Base-by-base conservation (phyloP, 2,888 invertebrate genomes). In the Agrochola litura region DNA sequence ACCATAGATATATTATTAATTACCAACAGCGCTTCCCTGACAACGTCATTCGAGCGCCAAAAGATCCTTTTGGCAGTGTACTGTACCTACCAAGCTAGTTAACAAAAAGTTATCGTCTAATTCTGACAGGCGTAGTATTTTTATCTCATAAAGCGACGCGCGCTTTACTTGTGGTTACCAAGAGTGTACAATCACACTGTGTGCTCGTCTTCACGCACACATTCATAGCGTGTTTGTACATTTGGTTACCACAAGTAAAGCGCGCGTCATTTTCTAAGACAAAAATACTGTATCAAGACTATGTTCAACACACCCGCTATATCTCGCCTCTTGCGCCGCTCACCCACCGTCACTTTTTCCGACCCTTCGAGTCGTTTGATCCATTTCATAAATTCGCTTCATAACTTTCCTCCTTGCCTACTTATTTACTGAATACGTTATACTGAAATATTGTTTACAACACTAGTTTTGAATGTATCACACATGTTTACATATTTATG, bases 311-410 rank as follows among this genome's bases (percentile, higher is more conserved):
- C 10, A 37, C 16, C 61, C 81, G 86, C 82, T 30, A n/a, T 12
- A 63, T 69, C 85, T 74, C 56, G 54, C 74, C 37, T n/a, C 77
- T 82, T 86, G 84, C n/a, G 14, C 81, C 85, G 72, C 12, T 49
- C 22, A 19, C 63, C 46, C 64, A 66, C 77, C 74, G 80, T 63
- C 79, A 85, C 83, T 86, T 79, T 91, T 91, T 86, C 84, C 91
- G 86, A 86, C 88, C 85, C 89, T 88, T 82, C 84, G 85, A 88
- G 85, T 89, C 86, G 89, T 93, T 93, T 93, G 93, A 92, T 94
- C 93, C 93, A 94, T 94, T 94, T 94, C 93, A 93, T 93, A 94
- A 94, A 94, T 94, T 93, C 92, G 92, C 92, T 94, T 92, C 92
- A 92, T 92, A 92, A 92, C 90, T 93, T 92, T 88, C 84, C 89